phyloP scores from a whole-genome alignment of 2,888 invertebrate genomes.

The Neocrepidodera transversa region DNA sequence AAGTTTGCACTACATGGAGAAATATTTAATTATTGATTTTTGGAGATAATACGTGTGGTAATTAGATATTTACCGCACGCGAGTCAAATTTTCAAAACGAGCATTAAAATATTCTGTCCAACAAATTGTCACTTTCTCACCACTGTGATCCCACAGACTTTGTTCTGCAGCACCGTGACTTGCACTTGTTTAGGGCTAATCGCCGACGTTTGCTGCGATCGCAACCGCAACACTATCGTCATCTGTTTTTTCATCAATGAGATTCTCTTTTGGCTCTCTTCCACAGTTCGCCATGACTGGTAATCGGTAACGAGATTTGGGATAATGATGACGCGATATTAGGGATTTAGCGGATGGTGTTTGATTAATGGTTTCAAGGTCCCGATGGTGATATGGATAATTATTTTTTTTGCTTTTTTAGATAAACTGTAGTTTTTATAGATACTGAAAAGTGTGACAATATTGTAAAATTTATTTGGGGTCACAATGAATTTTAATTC shows the following conservation, averaged over 20 bases:
- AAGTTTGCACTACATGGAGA: too few species aligned
- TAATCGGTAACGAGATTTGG: constrained; percentile 30
- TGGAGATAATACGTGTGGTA: too few species aligned
- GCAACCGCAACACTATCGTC: constrained; percentile 40
- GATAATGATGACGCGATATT: constrained; percentile 22
- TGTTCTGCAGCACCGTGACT: constrained; percentile 44
- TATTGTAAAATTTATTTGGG: too few species aligned
- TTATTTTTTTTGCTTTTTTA: not conserved
- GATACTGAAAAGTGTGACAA: not conserved
- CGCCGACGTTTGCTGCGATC: constrained; percentile 35
- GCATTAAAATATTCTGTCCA: too few species aligned
- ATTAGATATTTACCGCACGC: too few species aligned
- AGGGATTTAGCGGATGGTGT: constrained; percentile 18
- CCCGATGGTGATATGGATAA: not conserved
- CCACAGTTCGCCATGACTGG: constrained; percentile 28
- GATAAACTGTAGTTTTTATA: not conserved
- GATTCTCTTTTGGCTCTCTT: constrained; percentile 13
- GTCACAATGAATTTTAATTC: too few species aligned
- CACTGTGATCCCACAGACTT: constrained; percentile 4
- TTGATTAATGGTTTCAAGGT: constrained; percentile 22
- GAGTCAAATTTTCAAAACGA: too few species aligned
- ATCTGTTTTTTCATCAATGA: constrained; percentile 32
- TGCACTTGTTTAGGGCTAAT: constrained; percentile 53
- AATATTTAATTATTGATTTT: too few species aligned
- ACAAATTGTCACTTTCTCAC: too few species aligned